A percentile compares a stretch with the other conserved stretches of the same genome.
Conservation (phyloP, 2,797 vertebrate genomes). For the Pseudochirops cupreus region DNA sequence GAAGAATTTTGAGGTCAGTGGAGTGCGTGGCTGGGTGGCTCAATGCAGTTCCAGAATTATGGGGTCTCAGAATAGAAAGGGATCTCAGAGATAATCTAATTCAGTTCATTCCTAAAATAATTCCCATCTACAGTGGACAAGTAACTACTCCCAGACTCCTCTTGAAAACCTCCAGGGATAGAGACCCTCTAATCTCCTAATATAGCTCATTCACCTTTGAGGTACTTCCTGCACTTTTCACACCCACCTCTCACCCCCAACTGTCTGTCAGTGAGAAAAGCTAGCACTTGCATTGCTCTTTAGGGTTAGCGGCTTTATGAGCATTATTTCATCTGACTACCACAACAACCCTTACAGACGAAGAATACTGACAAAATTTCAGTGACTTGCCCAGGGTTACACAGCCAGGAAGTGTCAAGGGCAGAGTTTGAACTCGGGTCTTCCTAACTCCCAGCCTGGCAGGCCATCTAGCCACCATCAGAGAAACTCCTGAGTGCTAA, state of each 20-base stretch:
- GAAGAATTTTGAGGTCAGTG: constrained; percentile 85
- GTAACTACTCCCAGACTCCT: not conserved
- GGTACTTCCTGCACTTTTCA: not conserved
- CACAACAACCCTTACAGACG: not conserved
- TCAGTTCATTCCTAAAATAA: not conserved
- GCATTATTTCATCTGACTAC: not conserved
- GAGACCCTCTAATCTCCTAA: not conserved
- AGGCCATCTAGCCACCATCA: not conserved
- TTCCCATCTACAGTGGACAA: not conserved
- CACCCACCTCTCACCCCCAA: too few relatives aligned
- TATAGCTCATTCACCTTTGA: not conserved
- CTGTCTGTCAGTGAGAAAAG: not conserved
- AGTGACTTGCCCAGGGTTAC: not conserved
- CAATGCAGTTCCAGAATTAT: not conserved
- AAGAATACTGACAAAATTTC: not conserved
- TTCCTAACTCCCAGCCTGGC: not conserved
- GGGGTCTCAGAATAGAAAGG: not conserved
- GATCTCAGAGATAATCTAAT: not conserved
- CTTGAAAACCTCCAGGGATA: not conserved
- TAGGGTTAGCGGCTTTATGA: not conserved
- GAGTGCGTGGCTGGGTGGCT: not conserved
- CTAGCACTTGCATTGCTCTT: not conserved
- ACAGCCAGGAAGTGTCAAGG: not conserved
- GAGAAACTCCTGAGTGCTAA: not conserved
- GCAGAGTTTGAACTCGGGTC: not conserved